These are phyloP conservation scores for Cephus nigrinus DNA, from an alignment of 2,888 invertebrate species.

Conservation along the genomic window DNA sequence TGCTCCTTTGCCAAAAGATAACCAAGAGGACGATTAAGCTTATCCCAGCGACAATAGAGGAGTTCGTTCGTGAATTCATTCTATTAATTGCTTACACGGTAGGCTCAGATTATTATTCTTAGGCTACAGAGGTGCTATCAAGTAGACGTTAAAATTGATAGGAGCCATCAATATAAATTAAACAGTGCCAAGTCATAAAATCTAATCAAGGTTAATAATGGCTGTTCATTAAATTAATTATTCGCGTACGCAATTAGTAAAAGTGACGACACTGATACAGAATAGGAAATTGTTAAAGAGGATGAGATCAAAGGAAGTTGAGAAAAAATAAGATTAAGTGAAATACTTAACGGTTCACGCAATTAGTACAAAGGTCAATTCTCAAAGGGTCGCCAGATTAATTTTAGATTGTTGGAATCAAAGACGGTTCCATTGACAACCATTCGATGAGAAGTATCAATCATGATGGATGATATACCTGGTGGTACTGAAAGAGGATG, in stretches of 20 bases:
- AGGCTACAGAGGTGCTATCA: background rate
- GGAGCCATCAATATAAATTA: background rate
- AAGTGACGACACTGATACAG: background rate
- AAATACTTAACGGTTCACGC: background rate
- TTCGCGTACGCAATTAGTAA: background rate
- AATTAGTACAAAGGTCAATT: background rate
- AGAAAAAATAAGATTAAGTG: background rate
- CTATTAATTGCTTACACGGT: background rate
- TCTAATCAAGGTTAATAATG: background rate
- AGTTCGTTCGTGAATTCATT: background rate
- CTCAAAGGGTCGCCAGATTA: background rate
- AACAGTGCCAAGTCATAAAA: background rate
- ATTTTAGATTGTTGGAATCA: background rate
- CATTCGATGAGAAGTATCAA: background rate
- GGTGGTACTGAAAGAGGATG: background rate
- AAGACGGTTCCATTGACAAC: background rate
- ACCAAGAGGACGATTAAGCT: background rate
- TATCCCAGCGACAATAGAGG: background rate
- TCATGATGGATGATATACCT: background rate
- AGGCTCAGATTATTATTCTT: background rate
- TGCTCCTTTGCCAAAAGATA: background rate
- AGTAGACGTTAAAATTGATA: background rate
- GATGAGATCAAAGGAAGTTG: background rate
- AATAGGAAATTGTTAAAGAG: background rate
- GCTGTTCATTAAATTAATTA: background rate